A percentile compares a stretch with the other conserved stretches of the same genome.
phyloP scores from a whole-genome alignment of 2,888 invertebrate species.

The Conchocele bisecta region DNA sequence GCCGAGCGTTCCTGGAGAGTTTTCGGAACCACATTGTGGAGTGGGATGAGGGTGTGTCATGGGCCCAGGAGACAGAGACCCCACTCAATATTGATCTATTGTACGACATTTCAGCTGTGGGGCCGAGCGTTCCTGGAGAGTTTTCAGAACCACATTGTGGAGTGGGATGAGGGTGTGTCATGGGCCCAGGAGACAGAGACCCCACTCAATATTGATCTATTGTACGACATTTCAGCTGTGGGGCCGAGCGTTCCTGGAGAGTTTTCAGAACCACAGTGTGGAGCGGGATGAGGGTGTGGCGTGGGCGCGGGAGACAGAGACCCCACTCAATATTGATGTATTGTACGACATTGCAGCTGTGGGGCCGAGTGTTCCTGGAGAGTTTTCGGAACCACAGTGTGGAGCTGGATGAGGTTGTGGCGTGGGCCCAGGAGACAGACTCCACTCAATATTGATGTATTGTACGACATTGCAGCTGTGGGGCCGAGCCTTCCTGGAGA shows the following conservation, averaged over 20 bases:
- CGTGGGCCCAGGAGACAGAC: no score
- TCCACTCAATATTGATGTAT: constrained; percentile 4
- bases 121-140: constrained; percentile 69
- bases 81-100: no score
- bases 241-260: constrained; percentile 70
- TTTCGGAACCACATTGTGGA: constrained; percentile 59
- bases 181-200: constrained; percentile 42
- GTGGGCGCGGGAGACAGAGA: constrained; percentile 42
- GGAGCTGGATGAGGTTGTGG: no score
- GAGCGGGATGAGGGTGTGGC: constrained; percentile 57
- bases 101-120: constrained; percentile 71
- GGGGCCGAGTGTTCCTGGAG: no score
- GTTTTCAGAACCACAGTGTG: constrained; percentile 58
- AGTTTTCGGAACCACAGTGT: no score
- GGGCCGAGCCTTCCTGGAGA: constrained; percentile 70
- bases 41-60: constrained; percentile 54
- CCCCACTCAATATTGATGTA: no score
- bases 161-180: constrained; percentile 54
- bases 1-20: constrained; percentile 68
- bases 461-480: constrained; percentile 62
- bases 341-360: no score
- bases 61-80: constrained; percentile 39
- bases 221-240: constrained; percentile 70
- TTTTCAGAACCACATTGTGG: constrained; percentile 59
- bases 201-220: no score